Percentiles rank a stretch among this genome's conserved stretches.
Conservation (phyloP, 2,113 vertebrate species). For the Leucopsar rothschildi region DNA sequence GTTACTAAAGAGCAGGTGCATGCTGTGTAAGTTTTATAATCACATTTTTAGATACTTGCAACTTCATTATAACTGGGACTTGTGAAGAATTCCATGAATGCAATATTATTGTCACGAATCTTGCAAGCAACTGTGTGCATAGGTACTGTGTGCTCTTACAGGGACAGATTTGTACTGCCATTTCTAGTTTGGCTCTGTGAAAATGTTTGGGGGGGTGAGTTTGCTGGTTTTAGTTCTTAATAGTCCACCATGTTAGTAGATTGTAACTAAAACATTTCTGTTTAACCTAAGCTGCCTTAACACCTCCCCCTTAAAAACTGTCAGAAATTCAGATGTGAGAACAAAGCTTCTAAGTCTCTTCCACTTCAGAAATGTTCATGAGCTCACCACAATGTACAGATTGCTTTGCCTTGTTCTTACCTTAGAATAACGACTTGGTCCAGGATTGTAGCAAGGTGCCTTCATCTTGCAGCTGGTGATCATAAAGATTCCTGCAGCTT, state of each 20-base stretch:
- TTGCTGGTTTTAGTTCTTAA: not conserved
- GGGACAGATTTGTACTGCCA: not conserved
- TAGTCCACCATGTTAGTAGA: not conserved
- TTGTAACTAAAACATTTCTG: no score
- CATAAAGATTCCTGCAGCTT: not conserved
- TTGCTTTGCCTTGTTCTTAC: not conserved
- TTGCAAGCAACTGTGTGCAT: not conserved
- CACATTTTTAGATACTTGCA: not conserved
- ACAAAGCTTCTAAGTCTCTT: not conserved
- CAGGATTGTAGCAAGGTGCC: not conserved
- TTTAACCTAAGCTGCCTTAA: not conserved
- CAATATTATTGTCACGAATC: not conserved
- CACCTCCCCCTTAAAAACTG: not conserved
- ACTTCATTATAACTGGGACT: not conserved
- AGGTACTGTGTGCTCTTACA: not conserved
- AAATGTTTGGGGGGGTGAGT: not conserved
- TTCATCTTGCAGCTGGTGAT: not conserved
- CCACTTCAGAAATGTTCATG: not conserved
- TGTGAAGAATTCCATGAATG: not conserved
- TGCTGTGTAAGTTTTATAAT: not conserved
- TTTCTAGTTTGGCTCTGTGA: not conserved
- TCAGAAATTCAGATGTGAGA: not conserved
- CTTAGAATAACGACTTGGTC: not conserved
- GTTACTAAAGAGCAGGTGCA: not conserved
- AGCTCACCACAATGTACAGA: not conserved